Evolutionary conservation across 2,888 invertebrate species (phyloP), one percentile per base, ranked within the genome.

Genomic region (Hypolimnas misippus): DNA sequence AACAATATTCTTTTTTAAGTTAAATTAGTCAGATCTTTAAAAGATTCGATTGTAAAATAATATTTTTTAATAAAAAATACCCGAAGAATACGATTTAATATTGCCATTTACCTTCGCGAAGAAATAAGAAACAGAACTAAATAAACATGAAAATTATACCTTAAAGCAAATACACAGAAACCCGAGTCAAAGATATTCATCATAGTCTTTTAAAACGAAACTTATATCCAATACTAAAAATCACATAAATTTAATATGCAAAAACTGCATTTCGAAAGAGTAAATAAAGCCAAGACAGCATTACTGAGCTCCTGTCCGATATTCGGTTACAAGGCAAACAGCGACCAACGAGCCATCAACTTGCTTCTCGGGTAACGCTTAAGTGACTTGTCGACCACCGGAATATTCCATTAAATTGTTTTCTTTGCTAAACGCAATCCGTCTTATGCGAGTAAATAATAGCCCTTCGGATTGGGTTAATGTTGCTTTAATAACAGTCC

Each of bases 351-450:
- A 81, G 83, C 87, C 89, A 85, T 87, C 87, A 81, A 83, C 78
- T 82, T 73, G 69, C 68, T 74, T 84, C 83, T 81, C 77, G 65
- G 79, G 85, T 91, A 89, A 87, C 91, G 82, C 76, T 84, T 91
- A 89, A 90, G 90, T 91, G 90, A 89, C 82, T 81, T 74, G 81
- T 84, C 82, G 86, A 83, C 89, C 89, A 89, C 87, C 84, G 81
- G 79, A 76, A 83, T 85, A 82, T 84, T 85, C 84, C 86, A 89
- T 89, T 86, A 89, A 87, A 89, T 83, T 84, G 85, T 87, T 89
- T 86, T 87, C 89, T 84, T 89, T 85, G 86, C 86, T 78, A 79
- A 84, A 82, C 76, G 69, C 76, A 71, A 78, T 79, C 75, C 72
- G 72, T 78, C 78, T 82, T 79, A 73, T 75, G 70, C 73, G 77